A percentile compares a stretch with the other conserved stretches of the same genome.
phyloP scores from a whole-genome alignment of 1,140 invertebrate genomes.

The Muscidifurax raptorellus region DNA sequence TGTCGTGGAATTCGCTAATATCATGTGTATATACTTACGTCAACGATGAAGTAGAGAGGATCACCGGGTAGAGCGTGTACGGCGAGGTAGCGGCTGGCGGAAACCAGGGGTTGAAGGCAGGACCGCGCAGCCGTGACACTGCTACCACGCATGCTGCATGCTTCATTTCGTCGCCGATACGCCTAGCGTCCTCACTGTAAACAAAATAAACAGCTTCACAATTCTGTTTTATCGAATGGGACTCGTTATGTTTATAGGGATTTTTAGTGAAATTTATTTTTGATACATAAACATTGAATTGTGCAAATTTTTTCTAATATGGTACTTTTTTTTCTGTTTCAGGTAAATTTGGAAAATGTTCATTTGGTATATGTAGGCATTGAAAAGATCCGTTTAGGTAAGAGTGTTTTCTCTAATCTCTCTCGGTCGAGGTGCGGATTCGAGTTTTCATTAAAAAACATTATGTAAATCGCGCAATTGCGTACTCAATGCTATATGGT shows the following conservation, averaged over 20 bases:
- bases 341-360: background rate
- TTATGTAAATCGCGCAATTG: background rate
- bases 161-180: slow-evolving; percentile 76
- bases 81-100: slow-evolving; percentile 79
- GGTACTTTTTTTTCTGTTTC: background rate
- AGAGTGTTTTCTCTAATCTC: background rate
- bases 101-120: slow-evolving; percentile 77
- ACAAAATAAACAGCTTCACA: background rate
- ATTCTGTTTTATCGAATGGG: background rate
- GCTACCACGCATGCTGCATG: slow-evolving; percentile 76
- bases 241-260: no score
- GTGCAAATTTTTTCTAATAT: no score
- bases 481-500: background rate
- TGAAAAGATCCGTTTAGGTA: background rate
- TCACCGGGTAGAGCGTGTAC: slow-evolving; percentile 79
- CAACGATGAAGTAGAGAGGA: slow-evolving; percentile 81
- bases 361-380: background rate
- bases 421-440: background rate
- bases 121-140: slow-evolving; percentile 76
- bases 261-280: no score
- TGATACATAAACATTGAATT: no score
- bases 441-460: background rate
- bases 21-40: slow-evolving; percentile 68
- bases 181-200: slow-evolving; percentile 73
- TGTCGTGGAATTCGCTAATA: no score